These are phyloP conservation scores for Lottia gigantea DNA, from an alignment of 2,888 invertebrate species.

Conservation along the genomic window DNA sequence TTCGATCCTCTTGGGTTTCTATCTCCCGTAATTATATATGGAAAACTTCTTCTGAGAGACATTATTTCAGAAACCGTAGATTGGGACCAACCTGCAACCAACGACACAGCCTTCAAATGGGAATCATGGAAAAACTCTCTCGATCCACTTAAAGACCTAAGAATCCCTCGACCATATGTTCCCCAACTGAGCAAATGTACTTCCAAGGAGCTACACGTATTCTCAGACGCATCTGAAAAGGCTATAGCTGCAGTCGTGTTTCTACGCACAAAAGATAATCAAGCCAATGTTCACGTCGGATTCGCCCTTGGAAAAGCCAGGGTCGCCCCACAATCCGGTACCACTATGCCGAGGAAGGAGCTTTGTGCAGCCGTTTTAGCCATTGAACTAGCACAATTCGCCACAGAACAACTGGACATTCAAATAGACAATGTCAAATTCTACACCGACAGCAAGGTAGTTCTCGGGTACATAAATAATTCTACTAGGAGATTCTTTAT, in stretches of 20 bases:
- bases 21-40: slow-evolving; percentile 16
- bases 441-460: not conserved
- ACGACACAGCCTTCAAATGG: slow-evolving; percentile 6
- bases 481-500: slow-evolving; percentile 11
- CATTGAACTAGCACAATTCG: slow-evolving; percentile 9
- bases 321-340: slow-evolving; percentile 15
- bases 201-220: slow-evolving; percentile 20
- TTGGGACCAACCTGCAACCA: too few species aligned
- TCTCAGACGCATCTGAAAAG: slow-evolving; percentile 31
- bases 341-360: slow-evolving; percentile 24
- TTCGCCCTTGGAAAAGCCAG: slow-evolving; percentile 19
- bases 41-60: slow-evolving; percentile 16
- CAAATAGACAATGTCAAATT: not conserved
- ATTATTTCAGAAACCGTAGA: not conserved
- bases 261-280: not conserved
- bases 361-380: slow-evolving; percentile 21
- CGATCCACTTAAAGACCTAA: not conserved
- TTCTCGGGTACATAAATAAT: slow-evolving; percentile 7
- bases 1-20: slow-evolving; percentile 23
- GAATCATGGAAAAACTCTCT: slow-evolving; percentile 17
- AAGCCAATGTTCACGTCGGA: slow-evolving; percentile 2
- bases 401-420: slow-evolving; percentile 5
- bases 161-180: slow-evolving; percentile 19
- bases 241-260: slow-evolving; percentile 26
- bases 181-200: too few species aligned